Conservation (phyloP, 1,140 invertebrate genomes). For the Drosophila mojavensis region DNA sequence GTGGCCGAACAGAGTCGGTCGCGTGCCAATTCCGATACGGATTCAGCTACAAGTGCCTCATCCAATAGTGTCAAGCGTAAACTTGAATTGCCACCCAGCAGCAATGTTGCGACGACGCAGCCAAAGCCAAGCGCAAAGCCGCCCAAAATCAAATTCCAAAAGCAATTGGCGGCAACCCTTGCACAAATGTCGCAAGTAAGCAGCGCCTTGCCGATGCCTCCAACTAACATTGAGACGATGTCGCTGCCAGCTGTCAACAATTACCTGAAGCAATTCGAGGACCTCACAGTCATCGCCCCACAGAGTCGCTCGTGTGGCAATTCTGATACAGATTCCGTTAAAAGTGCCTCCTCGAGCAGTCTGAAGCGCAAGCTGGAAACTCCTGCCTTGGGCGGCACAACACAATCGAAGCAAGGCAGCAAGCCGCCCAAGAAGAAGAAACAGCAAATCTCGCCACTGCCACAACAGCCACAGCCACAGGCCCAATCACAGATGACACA, state of each 20-base stretch:
- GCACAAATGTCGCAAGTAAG: conserved; percentile 29
- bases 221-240: conserved; percentile 10
- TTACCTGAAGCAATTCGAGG: conserved; percentile 65
- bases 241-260: conserved; percentile 34
- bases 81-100: conserved; percentile 2
- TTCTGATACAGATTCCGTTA: conserved; percentile 78
- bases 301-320: conserved; percentile 63
- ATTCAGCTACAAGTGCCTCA: conserved; percentile 78
- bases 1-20: conserved; percentile 50
- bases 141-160: conserved; percentile 44
- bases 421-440: conserved; percentile 60
- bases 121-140: conserved; percentile 23
- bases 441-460: conserved; percentile 14
- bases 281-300: conserved; percentile 29
- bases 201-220: not conserved
- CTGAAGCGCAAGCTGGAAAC: conserved; percentile 60
- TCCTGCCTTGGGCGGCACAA: not conserved
- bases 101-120: not conserved
- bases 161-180: conserved; percentile 32
- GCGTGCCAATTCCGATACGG: conserved; percentile 75
- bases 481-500: conserved; percentile 23
- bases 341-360: conserved; percentile 70
- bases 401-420: not conserved
- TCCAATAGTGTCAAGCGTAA: conserved; percentile 59
- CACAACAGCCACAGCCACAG: not conserved